These are phyloP conservation scores for Polydrusus tereticollis DNA, from an alignment of 2,888 invertebrate species.

Conservation along the genomic window DNA sequence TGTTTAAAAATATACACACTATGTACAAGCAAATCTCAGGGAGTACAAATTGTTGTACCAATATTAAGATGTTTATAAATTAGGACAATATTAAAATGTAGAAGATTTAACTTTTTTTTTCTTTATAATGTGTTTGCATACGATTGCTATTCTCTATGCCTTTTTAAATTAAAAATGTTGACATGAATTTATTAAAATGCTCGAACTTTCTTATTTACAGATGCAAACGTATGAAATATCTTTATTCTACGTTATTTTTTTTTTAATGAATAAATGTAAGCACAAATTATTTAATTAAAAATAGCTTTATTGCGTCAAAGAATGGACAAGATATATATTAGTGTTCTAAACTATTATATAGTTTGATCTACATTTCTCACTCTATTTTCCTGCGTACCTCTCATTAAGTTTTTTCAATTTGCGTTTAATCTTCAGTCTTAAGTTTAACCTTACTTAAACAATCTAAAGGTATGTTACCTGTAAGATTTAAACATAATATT, in stretches of 20 bases:
- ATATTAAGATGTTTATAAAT: slow-evolving; percentile 32
- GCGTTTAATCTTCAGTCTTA: too few relatives aligned
- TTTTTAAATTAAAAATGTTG: neutral
- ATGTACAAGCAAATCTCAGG: slow-evolving; percentile 46
- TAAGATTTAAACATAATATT: too few relatives aligned
- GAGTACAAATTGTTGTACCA: slow-evolving; percentile 44
- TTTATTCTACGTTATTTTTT: too few relatives aligned
- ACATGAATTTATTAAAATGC: neutral
- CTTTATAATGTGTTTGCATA: neutral
- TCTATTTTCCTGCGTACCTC: too few relatives aligned
- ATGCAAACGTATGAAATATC: neutral
- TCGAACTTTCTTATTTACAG: neutral
- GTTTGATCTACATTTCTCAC: too few relatives aligned
- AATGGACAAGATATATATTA: neutral
- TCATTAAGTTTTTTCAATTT: too few relatives aligned
- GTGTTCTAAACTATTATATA: neutral
- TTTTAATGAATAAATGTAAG: neutral
- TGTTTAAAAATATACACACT: slow-evolving; percentile 41
- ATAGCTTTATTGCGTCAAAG: neutral
- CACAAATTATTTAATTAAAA: neutral
- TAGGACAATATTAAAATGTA: slow-evolving; percentile 20
- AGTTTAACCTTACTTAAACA: too few relatives aligned
- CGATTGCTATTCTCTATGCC: neutral
- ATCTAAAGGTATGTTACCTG: too few relatives aligned
- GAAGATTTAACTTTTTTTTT: neutral